Evolutionary conservation across 1,140 invertebrate genomes (phyloP), one percentile per base, ranked within the genome.

Genomic region (Pseudomyrmex dendroicus): DNA sequence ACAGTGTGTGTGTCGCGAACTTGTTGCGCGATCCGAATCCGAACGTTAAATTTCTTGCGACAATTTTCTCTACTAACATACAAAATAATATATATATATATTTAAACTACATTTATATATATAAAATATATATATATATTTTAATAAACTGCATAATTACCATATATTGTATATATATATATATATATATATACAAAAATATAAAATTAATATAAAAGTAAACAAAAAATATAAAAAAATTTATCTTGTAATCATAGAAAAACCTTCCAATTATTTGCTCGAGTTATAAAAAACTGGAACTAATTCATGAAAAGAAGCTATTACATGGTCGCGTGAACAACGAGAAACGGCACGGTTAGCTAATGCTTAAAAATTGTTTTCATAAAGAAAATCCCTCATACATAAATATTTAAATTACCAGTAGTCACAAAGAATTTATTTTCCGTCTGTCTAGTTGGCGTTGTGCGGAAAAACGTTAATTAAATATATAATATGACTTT

Each of bases 381-480:
- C 62, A 5, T 44, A 44, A 12, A n/a, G 25, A 20, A 20, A 13
- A 12, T 5, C 44, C 12, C 62, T 62, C 3, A 4, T 2, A 44
- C 8, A 13, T 13, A 46, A 54, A 44, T 67, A 66, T 76, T 76
- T 17, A 44, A 76, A 67, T 67, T 67, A 77, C n/a, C 8, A 15
- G 10, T 1, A 67, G 62, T 20, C 46, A 67, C 35, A 35, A 76
- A 77, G 62, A 67, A 25, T 77, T 56, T 54, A 67, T 56, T 77
- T 77, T 15, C 62, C 50, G 8, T 56, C 17, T 56, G 25, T 77
- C 25, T 17, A n/a, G 8, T 35, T 12, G 50, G 50, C 13, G 46
- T 77, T 56, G 66, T 67, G 72, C 72, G 20, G 67, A 50, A 56
- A 67, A 77, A 77, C 13, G 48, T 10, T 77, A 77, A 77, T 77